Evolutionary conservation across 1,140 invertebrate species (phyloP).

Genomic region (Eulimnadia texana): DNA sequence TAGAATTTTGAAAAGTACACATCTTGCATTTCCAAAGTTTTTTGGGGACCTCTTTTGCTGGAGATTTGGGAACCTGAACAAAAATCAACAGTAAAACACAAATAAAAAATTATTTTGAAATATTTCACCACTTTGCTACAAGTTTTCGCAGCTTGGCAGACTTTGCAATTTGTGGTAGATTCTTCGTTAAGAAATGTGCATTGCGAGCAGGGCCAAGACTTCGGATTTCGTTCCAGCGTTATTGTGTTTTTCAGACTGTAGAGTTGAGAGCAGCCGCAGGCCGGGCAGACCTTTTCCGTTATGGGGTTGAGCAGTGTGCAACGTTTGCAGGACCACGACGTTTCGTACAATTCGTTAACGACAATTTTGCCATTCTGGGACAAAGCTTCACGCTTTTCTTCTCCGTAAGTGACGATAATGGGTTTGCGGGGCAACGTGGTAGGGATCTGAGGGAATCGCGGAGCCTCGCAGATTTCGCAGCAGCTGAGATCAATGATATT

Average conservation of each 20-base stretch:
- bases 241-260: slow-evolving; percentile 30
- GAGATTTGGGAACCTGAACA: not conserved
- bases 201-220: slow-evolving; percentile 52
- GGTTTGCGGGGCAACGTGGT: slow-evolving; percentile 23
- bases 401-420: slow-evolving; percentile 16
- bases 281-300: slow-evolving; percentile 51
- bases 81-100: slow-evolving; percentile 10
- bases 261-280: slow-evolving; percentile 64
- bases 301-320: slow-evolving; percentile 68
- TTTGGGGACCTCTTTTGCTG: not conserved
- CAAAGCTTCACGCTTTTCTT: not conserved
- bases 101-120: slow-evolving; percentile 17
- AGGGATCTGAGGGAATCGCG: slow-evolving; percentile 25
- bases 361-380: slow-evolving; percentile 18
- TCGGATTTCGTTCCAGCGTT: slow-evolving; percentile 5
- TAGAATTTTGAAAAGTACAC: slow-evolving; percentile 27
- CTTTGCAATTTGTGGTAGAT: slow-evolving; percentile 51
- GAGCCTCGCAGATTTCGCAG: slow-evolving; percentile 48
- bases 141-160: slow-evolving; percentile 36
- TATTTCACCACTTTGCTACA: slow-evolving; percentile 12
- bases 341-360: slow-evolving; percentile 17
- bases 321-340: slow-evolving; percentile 66
- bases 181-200: slow-evolving; percentile 75
- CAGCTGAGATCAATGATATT: slow-evolving; percentile 34
- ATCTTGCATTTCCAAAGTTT: slow-evolving; percentile 26